Percentiles rank a stretch among this genome's conserved stretches.
These are phyloP conservation scores for Cynopterus brachyotis DNA, from an alignment of 2,113 vertebrate species.

Conservation along the genomic window DNA sequence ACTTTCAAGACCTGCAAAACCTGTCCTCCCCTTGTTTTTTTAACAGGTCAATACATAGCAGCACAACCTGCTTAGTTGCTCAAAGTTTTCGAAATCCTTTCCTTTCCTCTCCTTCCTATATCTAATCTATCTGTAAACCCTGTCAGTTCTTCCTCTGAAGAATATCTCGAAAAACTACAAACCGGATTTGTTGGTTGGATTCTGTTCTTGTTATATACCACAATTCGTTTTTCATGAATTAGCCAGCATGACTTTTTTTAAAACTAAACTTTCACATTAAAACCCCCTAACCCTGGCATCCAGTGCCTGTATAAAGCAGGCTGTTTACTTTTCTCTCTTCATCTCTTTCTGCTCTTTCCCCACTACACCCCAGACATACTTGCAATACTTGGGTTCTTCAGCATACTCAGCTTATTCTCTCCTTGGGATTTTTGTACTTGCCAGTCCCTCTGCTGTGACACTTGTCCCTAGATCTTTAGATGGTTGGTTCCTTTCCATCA, in stretches of 20 bases:
- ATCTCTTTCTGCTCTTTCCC: neutral
- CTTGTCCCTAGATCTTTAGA: neutral
- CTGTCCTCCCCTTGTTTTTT: neutral
- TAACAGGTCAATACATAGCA: neutral
- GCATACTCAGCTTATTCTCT: neutral
- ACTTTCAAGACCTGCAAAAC: neutral
- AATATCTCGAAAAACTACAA: neutral
- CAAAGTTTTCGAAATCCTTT: neutral
- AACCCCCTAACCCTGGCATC: neutral
- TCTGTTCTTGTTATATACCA: neutral
- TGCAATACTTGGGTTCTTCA: neutral
- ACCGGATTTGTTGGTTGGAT: neutral
- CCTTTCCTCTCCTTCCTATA: neutral
- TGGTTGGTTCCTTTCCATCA: neutral
- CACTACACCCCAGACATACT: neutral
- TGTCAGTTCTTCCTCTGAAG: neutral
- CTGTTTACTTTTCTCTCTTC: neutral
- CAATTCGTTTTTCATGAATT: neutral
- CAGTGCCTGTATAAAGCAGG: neutral
- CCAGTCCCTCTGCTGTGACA: neutral
- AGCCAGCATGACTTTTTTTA: neutral
- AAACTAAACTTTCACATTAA: conserved; percentile 12
- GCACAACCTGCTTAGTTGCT: neutral
- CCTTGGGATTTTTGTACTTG: neutral
- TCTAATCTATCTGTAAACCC: neutral